phyloP scores from a whole-genome alignment of 2,113 vertebrate species.

The Xiphophorus maculatus region DNA sequence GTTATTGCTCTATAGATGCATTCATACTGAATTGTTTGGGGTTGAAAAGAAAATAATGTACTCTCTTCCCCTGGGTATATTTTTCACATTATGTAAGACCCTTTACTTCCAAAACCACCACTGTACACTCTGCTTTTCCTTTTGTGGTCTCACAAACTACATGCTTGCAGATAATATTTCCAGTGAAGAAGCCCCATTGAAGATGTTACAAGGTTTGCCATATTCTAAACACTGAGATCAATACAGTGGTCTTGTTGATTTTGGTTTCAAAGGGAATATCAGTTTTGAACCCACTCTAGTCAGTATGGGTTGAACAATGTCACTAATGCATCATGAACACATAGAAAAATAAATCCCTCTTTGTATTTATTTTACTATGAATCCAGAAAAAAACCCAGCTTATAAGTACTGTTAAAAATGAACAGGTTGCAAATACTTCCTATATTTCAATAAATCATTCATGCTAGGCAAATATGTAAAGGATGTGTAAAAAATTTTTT shows the following conservation, averaged over 20 bases:
- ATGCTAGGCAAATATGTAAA: background rate
- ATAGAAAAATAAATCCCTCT: background rate
- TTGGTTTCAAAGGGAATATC: conserved; percentile 29
- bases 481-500: background rate
- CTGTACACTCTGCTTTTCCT: background rate
- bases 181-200: conserved; percentile 14
- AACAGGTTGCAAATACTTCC: too few species aligned
- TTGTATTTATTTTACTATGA: background rate
- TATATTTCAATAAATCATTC: background rate
- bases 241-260: conserved; percentile 25
- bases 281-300: conserved; percentile 11
- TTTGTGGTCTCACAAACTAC: background rate
- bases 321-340: conserved; percentile 2
- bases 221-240: conserved; percentile 37
- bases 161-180: conserved; percentile 27
- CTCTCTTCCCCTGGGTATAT: background rate
- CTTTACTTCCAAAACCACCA: background rate
- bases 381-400: background rate
- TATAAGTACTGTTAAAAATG: too few species aligned
- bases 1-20: background rate
- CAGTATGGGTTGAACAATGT: conserved; percentile 19
- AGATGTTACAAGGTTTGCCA: conserved; percentile 18
- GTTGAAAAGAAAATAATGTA: background rate
- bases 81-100: background rate
- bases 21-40: background rate